Base-by-base conservation (phyloP, 2,888 invertebrate genomes). In the Agrotis clavis region DNA sequence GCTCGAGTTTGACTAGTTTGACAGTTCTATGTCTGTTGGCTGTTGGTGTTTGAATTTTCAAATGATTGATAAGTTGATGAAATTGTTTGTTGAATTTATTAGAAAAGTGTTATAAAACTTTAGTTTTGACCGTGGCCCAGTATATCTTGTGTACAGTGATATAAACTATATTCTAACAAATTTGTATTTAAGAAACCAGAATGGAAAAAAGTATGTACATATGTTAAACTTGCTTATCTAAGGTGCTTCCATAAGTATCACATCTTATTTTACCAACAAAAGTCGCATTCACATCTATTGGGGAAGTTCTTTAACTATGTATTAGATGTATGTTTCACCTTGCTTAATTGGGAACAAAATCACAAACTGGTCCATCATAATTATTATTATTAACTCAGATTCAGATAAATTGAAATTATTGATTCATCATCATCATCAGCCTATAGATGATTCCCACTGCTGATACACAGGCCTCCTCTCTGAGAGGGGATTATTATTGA, bases 121-220 rank as follows among this genome's bases (percentile, higher is more conserved):
- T n/a, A 19, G 9, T 4, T 3, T 25, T 18, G n/a, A n/a, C 56
- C n/a, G 56, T 56, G 30, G 18, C 30, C 18, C 56, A n/a, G 30
- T 57, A 35, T 57, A 19, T n/a, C 14, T 59, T 51, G 11, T 50
- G 4, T 25, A 19, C 21, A 25, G 54, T 25, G 13, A 25, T 6
- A 19, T 19, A 6, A 35, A 47, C 0, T 25, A 6, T 30, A 21
- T 21, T 21, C 4, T 21, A 50, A n/a, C 0, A 9, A 56, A 35
- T 45, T 13, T 41, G n/a, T 16, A 48, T 16, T 30, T 25, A 21
- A 19, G 11, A 59, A 53, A 18, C 41, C 19, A 68, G 53, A 63
- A 79, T 79, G 79, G 79, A 79, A 67, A 82, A 64, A 72, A 54
- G 79, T 79, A 80, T n/a, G 65, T 41, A n/a, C n/a, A n/a, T n/a